Base-by-base conservation (phyloP, 2,888 invertebrate species). In the Cataglyphis cursor region DNA sequence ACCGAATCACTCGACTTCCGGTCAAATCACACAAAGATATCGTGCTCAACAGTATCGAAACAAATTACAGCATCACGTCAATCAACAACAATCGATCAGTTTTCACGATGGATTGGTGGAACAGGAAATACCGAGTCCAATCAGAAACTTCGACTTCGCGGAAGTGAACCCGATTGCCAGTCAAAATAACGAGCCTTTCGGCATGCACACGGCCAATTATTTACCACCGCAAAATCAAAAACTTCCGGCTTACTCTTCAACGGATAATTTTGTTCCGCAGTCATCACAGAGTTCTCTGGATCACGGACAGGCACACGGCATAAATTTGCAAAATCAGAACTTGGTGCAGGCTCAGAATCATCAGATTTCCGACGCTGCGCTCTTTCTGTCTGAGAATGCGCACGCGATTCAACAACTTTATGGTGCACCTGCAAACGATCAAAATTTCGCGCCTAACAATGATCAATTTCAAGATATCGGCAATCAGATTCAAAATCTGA, bases 141-240 rank as follows among this genome's bases (percentile, higher is more conserved):
- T 93, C 0, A 91, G 91, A 84, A 76, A 90, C 38, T 61, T 82
- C 4, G 93, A 94, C 51, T 94, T 93, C 61, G 83, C 84, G 0
- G 91, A 92, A 51, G 83, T 90, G 15, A 93, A 91, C 88, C 92
- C 94, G 1, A 94, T 95, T 38, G 92, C 95, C 10, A 92, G 92
- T 82, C 95, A 95, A 81, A 95, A 94, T 75, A 90, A 90, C 38
- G 90, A 91, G 80, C 94, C 95, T 0, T 95, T 95, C 61, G 93
- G 92, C 28, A 85, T 89, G 3, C 90, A 94, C 64, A 91, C 92
- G 0, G 94, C 95, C 0, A 93, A 94, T 73, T 95, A 95, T 83
- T 88, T 95, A 41, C 95, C 94, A 24, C 95, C 95, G 15, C 90
- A 88, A 48, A 95, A 95, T 86, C 95, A 95, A 61, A 92, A 92